Conservation (phyloP, 2,113 vertebrate genomes). For the Craseonycteris thonglongyai region DNA sequence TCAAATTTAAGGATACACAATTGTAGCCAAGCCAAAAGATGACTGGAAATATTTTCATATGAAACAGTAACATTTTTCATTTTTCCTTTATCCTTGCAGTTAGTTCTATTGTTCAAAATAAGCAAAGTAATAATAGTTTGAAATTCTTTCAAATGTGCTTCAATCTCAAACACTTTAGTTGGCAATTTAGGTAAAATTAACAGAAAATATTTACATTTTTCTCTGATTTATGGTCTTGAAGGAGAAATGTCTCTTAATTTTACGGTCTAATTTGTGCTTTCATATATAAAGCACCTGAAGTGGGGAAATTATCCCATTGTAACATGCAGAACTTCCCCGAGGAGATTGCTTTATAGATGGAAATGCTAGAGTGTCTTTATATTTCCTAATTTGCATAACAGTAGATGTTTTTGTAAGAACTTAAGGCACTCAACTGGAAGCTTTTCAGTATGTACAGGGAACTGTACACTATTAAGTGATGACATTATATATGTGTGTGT, state of each 20-base stretch:
- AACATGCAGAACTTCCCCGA: not conserved
- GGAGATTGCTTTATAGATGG: slow-evolving; percentile 34
- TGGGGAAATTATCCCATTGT: not conserved
- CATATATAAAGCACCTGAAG: slow-evolving; percentile 11
- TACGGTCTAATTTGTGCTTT: slow-evolving; percentile 31
- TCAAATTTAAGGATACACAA: not conserved
- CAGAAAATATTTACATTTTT: slow-evolving; percentile 4
- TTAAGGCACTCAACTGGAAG: not conserved
- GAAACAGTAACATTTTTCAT: not conserved
- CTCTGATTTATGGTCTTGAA: slow-evolving; percentile 11
- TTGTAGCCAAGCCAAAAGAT: not conserved
- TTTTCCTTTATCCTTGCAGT: not conserved
- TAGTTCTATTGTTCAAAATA: not conserved
- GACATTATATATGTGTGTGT: too few species aligned
- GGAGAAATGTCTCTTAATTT: slow-evolving; percentile 14
- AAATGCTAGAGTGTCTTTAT: slow-evolving; percentile 7
- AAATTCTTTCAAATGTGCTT: not conserved
- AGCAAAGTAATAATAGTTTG: slow-evolving; percentile 14
- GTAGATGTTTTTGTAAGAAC: slow-evolving; percentile 7
- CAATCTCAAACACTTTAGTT: not conserved
- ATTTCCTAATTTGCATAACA: slow-evolving; percentile 45
- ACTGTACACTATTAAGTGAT: not conserved
- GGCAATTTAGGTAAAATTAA: slow-evolving; percentile 28
- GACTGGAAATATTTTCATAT: not conserved
- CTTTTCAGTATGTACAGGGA: not conserved